Base-by-base conservation (phyloP, 2,113 vertebrate species). In the Mastomys natalensis region DNA sequence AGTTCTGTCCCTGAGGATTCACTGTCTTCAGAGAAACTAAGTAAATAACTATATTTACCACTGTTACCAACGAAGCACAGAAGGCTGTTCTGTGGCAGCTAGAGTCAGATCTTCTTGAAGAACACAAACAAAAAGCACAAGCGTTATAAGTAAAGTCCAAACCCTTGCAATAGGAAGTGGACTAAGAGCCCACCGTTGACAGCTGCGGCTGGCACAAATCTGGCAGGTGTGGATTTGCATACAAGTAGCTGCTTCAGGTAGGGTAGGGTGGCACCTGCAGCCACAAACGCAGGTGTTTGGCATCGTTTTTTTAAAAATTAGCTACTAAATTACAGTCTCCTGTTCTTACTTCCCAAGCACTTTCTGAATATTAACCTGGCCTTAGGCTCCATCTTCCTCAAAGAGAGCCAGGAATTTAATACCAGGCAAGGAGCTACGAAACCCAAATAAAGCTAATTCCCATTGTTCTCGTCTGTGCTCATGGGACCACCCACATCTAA, bases 321-420 rank as follows among this genome's bases (percentile, higher is more conserved):
- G 93, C 72, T 93, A 92, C 81, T 96, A 93, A 96, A 96, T 97
- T 95, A 95, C 87, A 78, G 55, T 91, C 81, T 97, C 55, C 73
- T 87, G 7, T 95, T 92, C 81, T 82, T 40, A 53, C 16, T 91
- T 76, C 60, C 60, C 89, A 73, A 80, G 85, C 22, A 45, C 62
- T 62, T 62, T 37, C n/a, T 4, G 45, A 37, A 7, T 48, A n/a
- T 87, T 82, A 77, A 70, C 92, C 60, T 94, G 55, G 53, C 29
- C 64, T 97, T 77, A 43, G 85, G 90, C 87, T 96, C 92, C 78
- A 12, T 53, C 45, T 37, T 90, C 34, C 84, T 95, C 90, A 87
- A 93, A 95, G n/a, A 95, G 76, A 96, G 92, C 15, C 16, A 40
- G 82, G 73, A 95, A 87, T 87, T 93, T 68, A 91, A 97, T 96